Base-by-base conservation (phyloP, 2,888 invertebrate species). In the Apocheima hispidaria region DNA sequence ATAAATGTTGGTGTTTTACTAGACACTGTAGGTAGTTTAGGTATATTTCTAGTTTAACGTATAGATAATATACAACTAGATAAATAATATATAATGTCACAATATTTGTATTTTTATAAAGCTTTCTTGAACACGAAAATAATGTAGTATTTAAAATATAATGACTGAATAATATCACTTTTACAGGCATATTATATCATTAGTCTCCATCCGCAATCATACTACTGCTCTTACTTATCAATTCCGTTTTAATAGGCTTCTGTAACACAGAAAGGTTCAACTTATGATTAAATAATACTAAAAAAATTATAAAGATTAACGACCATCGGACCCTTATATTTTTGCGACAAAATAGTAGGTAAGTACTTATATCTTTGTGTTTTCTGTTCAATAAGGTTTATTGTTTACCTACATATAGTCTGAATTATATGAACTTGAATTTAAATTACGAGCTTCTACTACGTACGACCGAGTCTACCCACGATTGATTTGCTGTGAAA, bases 221-320 rank as follows among this genome's bases (percentile, higher is more conserved):
- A 63, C 55, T 60, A 57, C 65, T 49, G 55, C 20, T 59, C 61
- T 56, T 51, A 62, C 81, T 84, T 85, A 75, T 86, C 86, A 86
- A 86, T 86, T 86, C 86, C 86, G 72, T 80, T 75, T 73, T 40
- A 26, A 53, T 48, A 58, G 48, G 63, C 50, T 46, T 67, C 58
- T 62, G 60, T 60, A 60, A 60, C 59, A 63, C 57, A 63, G 52
- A 67, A 38, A n/a, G 30, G 20, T 41, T 49, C 12, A 54, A 60
- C 43, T 43, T 60, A 60, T 54, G 16, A 40, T 40, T 50, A 60
- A 60, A 60, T 55, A 43, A 60, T 60, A 20, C 14, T 23, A 44
- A 44, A 9, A 9, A 54, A 58, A 56, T 16, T 16, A 35, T 18
- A 53, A 50, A 23, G 28, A 40, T 41, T n/a, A 23, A 14, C 48